Evolutionary conservation across 2,113 vertebrate species (phyloP).

Genomic region (Trichomycterus rosablanca): DNA sequence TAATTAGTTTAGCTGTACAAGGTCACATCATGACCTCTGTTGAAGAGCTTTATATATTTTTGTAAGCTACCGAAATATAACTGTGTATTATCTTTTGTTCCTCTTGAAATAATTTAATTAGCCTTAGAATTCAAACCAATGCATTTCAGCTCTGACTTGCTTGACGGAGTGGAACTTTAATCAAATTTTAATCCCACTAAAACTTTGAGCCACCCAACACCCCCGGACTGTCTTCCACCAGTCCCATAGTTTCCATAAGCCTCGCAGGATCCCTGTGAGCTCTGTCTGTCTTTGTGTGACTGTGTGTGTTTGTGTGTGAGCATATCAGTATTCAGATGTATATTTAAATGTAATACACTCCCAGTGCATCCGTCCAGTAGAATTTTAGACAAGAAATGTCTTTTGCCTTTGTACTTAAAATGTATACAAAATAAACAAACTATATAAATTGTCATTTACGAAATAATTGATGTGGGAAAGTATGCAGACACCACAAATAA

Average conservation of each 20-base stretch:
- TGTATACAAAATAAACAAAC: too few species aligned
- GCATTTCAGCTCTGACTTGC: slow-evolving; percentile 17
- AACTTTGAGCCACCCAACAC: slow-evolving; percentile 19
- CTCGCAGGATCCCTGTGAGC: slow-evolving; percentile 1
- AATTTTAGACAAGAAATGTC: too few species aligned
- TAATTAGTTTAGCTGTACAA: too few species aligned
- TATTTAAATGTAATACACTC: background rate
- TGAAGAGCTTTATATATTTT: too few species aligned
- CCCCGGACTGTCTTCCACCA: slow-evolving; percentile 21
- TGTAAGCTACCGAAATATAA: slow-evolving; percentile 25
- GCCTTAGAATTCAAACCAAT: slow-evolving; percentile 13
- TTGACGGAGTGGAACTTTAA: slow-evolving; percentile 36
- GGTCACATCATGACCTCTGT: too few species aligned
- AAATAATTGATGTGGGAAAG: too few species aligned
- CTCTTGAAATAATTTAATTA: slow-evolving; percentile 41
- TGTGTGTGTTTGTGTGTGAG: slow-evolving; percentile 1
- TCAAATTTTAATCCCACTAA: slow-evolving; percentile 38
- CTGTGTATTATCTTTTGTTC: slow-evolving; percentile 38
- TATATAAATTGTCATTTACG: too few species aligned
- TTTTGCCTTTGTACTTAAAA: too few species aligned
- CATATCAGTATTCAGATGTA: background rate
- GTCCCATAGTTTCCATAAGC: slow-evolving; percentile 18
- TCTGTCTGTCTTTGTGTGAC: background rate
- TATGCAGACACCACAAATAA: too few species aligned
- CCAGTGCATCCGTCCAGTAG: too few species aligned